Base-by-base conservation (phyloP, 2,888 invertebrate genomes). In the Eledone cirrhosa region DNA sequence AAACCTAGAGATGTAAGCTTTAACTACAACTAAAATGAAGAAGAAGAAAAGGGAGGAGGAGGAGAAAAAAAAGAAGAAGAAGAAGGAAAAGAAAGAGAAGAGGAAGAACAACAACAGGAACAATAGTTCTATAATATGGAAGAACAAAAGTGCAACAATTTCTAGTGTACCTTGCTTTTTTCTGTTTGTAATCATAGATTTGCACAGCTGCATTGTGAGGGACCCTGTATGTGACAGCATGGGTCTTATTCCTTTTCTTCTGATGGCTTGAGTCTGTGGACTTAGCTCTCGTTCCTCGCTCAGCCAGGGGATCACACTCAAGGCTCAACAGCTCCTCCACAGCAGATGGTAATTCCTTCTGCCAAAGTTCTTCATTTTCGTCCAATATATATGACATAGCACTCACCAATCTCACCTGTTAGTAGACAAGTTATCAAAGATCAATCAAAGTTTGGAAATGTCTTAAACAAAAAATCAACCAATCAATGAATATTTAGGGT, bases 151-250 rank as follows among this genome's bases (percentile, higher is more conserved):
- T n/a, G n/a, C n/a, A n/a, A n/a, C n/a, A n/a, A n/a, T n/a, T n/a
- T n/a, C n/a, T n/a, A n/a, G n/a, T 41, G 5, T 41, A 89, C 90
- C 90, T 87, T 16, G 92, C 91, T 85, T 90, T 91, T 85, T 92
- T 92, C 80, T 91, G 90, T 83, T 92, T 92, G 85, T 92, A 92
- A 83, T 92, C 92, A 84, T 92, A 92, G 69, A 92, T 91, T 87
- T 92, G 92, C 19, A 92, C 92, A 77, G 91, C 91, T 16, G 92
- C 92, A 87, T 92, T 92, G 85, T 92, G 92, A 27, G 92, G 92
- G 16, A 92, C 92, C 79, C 92, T 87, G 85, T 91, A 91, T 2
- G 90, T 89, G 22, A 92, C 87, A 5, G 92, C 91, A 48, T 85
- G 82, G 0, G 90, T 90, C 82, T 90, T 89, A 80, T 91, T 90